phyloP scores from a whole-genome alignment of 2,888 invertebrate species.

The Rotaria macrura region DNA sequence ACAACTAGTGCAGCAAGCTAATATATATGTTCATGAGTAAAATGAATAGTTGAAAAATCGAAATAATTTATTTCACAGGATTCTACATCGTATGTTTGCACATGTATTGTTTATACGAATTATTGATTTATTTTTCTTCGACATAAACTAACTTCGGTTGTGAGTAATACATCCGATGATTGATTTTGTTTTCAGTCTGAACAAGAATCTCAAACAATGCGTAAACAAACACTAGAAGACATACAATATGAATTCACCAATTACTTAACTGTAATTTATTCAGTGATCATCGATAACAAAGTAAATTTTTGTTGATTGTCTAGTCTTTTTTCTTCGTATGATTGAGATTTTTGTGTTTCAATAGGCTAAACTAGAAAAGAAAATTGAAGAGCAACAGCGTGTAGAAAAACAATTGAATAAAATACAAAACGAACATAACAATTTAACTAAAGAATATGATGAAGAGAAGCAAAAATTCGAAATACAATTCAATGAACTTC shows the following conservation, averaged over 20 bases:
- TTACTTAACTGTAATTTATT: background rate
- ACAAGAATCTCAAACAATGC: background rate
- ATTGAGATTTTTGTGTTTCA: background rate
- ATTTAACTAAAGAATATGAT: slow-evolving; percentile 37
- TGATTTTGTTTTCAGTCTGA: background rate
- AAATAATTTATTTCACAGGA: too few relatives aligned
- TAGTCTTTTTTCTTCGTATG: background rate
- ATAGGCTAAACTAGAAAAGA: background rate
- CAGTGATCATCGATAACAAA: background rate
- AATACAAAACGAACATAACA: background rate
- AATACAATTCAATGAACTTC: slow-evolving; percentile 38
- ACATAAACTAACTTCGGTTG: too few relatives aligned
- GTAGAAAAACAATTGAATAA: background rate
- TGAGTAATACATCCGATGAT: too few relatives aligned
- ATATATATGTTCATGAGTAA: too few relatives aligned
- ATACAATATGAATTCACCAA: background rate
- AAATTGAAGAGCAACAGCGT: background rate
- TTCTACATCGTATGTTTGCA: too few relatives aligned
- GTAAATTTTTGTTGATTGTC: background rate
- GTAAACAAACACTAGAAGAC: background rate
- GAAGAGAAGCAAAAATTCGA: slow-evolving; percentile 39
- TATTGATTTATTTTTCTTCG: too few relatives aligned
- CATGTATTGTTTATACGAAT: too few relatives aligned
- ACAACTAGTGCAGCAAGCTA: too few relatives aligned
- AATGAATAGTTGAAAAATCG: too few relatives aligned